A percentile compares a stretch with the other conserved stretches of the same genome.
Evolutionary conservation across 2,888 invertebrate genomes (phyloP).

Genomic region (Dusona sp.): DNA sequence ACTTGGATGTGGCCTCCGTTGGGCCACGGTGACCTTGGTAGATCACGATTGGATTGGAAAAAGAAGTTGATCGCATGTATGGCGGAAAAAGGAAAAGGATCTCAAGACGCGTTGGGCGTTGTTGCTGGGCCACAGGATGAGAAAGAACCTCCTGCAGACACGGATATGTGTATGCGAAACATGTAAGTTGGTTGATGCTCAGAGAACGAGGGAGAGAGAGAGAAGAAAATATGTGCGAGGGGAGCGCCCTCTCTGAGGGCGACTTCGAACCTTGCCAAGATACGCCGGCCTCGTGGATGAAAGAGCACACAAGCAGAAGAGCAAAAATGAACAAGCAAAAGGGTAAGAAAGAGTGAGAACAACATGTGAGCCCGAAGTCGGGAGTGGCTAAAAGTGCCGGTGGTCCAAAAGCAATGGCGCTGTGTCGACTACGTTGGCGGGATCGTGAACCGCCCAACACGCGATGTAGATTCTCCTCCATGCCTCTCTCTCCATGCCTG

Average conservation of each 20-base stretch:
- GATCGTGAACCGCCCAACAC: slow-evolving; percentile 71
- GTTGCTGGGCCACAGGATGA: slow-evolving; percentile 29
- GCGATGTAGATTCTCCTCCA: slow-evolving; percentile 63
- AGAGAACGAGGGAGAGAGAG: slow-evolving; percentile 39
- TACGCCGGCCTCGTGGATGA: slow-evolving; percentile 67
- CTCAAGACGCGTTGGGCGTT: slow-evolving; percentile 13
- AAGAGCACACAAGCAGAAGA: slow-evolving; percentile 61
- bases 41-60: neutral
- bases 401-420: slow-evolving; percentile 73
- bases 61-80: slow-evolving; percentile 25
- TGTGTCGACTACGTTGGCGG: slow-evolving; percentile 55
- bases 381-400: slow-evolving; percentile 70
- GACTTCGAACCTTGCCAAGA: slow-evolving; percentile 66
- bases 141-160: slow-evolving; percentile 35
- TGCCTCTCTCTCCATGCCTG: slow-evolving; percentile 45
- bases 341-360: slow-evolving; percentile 58
- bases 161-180: slow-evolving; percentile 14
- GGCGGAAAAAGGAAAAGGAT: slow-evolving; percentile 37
- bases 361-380: slow-evolving; percentile 48
- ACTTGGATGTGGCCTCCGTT: neutral
- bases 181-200: slow-evolving; percentile 41
- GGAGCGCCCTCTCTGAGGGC: slow-evolving; percentile 38
- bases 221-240: slow-evolving; percentile 22
- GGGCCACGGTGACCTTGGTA: slow-evolving; percentile 8
- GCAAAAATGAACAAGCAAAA: slow-evolving; percentile 18